Evolutionary conservation across 1,140 invertebrate genomes (phyloP).

Genomic region (Drosophila orosa): DNA sequence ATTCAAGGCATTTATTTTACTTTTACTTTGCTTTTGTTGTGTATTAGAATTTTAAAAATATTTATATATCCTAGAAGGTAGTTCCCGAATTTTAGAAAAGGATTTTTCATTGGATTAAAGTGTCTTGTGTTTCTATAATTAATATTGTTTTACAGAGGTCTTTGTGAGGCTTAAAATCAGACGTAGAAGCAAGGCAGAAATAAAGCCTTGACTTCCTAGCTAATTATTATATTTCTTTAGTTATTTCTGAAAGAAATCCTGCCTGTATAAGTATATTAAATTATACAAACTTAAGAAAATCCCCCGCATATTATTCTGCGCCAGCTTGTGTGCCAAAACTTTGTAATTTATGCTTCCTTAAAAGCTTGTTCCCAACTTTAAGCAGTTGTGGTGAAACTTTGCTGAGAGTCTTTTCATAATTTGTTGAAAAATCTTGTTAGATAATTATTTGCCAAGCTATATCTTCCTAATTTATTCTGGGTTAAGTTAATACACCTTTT

Average conservation of each 20-base stretch:
- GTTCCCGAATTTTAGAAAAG: too few relatives aligned
- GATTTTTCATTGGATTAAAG: too few relatives aligned
- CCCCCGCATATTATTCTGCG: background rate
- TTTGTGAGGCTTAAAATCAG: background rate
- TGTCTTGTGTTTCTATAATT: background rate
- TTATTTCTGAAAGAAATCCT: background rate
- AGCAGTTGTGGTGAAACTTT: background rate
- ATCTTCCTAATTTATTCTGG: background rate
- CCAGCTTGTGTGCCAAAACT: background rate
- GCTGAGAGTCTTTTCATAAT: background rate
- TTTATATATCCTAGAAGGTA: too few relatives aligned
- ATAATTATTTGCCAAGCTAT: background rate
- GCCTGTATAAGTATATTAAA: background rate
- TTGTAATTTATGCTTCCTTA: background rate
- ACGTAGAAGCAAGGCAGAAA: background rate
- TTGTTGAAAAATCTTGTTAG: background rate
- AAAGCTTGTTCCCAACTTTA: background rate
- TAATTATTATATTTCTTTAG: background rate
- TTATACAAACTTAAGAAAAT: background rate
- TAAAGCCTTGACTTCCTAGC: background rate
- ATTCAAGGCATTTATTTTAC: background rate
- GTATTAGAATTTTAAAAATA: background rate
- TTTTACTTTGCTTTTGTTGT: constrained; percentile 6
- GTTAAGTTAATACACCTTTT: background rate
- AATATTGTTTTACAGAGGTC: background rate